A percentile compares a stretch with the other conserved stretches of the same genome.
These are phyloP conservation scores for Drosophila orena DNA, from an alignment of 1,140 invertebrate genomes.

Conservation along the genomic window DNA sequence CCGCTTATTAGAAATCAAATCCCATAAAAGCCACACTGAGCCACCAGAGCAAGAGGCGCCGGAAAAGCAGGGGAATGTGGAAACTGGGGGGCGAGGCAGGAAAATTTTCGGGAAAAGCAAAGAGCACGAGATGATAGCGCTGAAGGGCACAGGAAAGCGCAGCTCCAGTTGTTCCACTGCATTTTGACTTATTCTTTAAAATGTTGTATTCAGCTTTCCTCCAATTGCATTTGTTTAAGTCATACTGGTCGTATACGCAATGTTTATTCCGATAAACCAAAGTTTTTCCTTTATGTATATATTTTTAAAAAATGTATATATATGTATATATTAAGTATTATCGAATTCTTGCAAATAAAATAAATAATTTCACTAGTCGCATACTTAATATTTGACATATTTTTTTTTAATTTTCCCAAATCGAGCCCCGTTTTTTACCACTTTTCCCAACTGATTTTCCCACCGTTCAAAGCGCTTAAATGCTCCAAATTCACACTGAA, in stretches of 20 bases:
- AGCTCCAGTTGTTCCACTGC: neutral
- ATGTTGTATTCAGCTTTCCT: no score
- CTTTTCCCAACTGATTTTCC: neutral
- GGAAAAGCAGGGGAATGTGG: constrained; percentile 9
- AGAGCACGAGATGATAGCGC: constrained; percentile 1
- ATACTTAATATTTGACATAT: neutral
- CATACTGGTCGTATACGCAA: neutral
- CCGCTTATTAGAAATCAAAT: constrained; percentile 82
- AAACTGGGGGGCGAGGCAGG: neutral
- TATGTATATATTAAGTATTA: no score
- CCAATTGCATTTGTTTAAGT: no score
- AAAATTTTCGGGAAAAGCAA: neutral
- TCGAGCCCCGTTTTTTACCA: neutral
- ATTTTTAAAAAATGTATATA: neutral
- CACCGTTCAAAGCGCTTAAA: constrained; percentile 4
- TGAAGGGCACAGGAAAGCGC: constrained; percentile 4
- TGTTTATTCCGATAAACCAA: neutral
- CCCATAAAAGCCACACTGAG: constrained; percentile 81
- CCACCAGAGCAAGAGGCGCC: constrained; percentile 48
- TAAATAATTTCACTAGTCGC: neutral
- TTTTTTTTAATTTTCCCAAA: neutral
- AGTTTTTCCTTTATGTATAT: neutral
- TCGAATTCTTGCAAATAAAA: no score
- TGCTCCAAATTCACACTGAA: constrained; percentile 14
- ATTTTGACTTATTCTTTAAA: neutral